A percentile compares a stretch with the other conserved stretches of the same genome.
These are phyloP conservation scores for Papilio xuthus DNA, from an alignment of 1,140 invertebrate genomes.

Conservation along the genomic window DNA sequence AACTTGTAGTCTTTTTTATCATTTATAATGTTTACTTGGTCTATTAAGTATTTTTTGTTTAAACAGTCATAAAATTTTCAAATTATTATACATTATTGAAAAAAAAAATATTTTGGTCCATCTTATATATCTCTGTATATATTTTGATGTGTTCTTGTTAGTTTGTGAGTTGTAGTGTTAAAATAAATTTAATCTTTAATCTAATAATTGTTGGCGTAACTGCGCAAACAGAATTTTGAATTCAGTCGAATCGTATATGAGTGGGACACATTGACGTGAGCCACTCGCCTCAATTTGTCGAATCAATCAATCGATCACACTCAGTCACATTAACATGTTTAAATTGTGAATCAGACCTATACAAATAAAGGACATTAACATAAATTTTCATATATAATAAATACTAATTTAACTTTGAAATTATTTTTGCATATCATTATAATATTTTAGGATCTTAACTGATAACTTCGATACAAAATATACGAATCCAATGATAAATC, in stretches of 20 bases:
- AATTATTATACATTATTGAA: too few relatives aligned
- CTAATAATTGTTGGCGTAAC: background rate
- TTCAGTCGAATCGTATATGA: background rate
- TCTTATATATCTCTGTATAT: too few relatives aligned
- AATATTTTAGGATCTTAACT: too few relatives aligned
- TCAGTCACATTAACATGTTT: background rate
- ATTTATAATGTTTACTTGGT: background rate
- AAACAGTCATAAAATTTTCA: too few relatives aligned
- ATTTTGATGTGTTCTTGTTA: background rate
- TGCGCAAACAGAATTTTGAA: background rate
- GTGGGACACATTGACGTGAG: background rate
- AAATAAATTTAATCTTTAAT: conserved; percentile 7
- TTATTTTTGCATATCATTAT: background rate
- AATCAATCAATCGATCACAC: conserved; percentile 4
- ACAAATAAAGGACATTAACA: background rate
- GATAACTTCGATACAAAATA: too few relatives aligned
- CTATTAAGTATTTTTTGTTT: too few relatives aligned
- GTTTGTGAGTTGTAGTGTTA: background rate
- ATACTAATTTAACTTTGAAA: background rate
- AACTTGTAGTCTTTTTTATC: background rate
- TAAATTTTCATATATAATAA: background rate
- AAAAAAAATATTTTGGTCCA: too few relatives aligned
- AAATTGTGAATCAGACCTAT: background rate
- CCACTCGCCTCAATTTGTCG: conserved; percentile 1
- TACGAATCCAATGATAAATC: too few relatives aligned